phyloP scores from a whole-genome alignment of 2,888 invertebrate species.

The Sialis lutaria region DNA sequence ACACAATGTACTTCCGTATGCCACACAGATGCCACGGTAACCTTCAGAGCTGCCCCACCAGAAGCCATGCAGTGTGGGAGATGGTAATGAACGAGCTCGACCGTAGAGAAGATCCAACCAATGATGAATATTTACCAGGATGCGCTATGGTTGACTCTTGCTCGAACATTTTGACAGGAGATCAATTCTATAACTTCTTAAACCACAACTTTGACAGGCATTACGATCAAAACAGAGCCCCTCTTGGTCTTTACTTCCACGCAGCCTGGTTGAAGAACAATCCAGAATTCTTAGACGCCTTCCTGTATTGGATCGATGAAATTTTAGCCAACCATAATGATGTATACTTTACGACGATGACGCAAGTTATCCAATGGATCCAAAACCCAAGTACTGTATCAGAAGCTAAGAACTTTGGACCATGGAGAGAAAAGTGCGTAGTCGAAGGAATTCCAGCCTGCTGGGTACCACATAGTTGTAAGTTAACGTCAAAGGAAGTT shows the following conservation, averaged over 20 bases:
- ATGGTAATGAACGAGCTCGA: slow-evolving; percentile 92
- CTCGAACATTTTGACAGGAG: slow-evolving; percentile 79
- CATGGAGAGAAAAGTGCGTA: slow-evolving; percentile 85
- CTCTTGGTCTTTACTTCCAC: slow-evolving; percentile 81
- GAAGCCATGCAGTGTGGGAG: slow-evolving; percentile 89
- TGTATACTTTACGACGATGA: slow-evolving; percentile 89
- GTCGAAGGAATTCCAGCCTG: slow-evolving; percentile 72
- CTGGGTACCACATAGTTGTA: slow-evolving; percentile 82
- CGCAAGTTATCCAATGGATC: slow-evolving; percentile 92
- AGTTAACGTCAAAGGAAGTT: slow-evolving; percentile 80
- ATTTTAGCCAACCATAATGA: slow-evolving; percentile 69
- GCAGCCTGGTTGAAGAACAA: slow-evolving; percentile 88
- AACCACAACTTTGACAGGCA: slow-evolving; percentile 88
- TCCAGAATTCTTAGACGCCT: slow-evolving; percentile 80
- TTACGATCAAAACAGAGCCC: slow-evolving; percentile 78
- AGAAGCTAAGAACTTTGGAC: slow-evolving; percentile 82
- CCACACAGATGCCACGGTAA: slow-evolving; percentile 78
- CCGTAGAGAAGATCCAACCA: slow-evolving; percentile 75
- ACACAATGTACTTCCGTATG: slow-evolving; percentile 96
- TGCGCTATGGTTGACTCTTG: slow-evolving; percentile 93
- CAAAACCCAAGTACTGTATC: slow-evolving; percentile 73
- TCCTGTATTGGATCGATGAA: slow-evolving; percentile 88
- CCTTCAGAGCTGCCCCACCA: slow-evolving; percentile 76
- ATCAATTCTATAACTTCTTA: slow-evolving; percentile 87
- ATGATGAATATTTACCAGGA: slow-evolving; percentile 77